These are phyloP conservation scores for Leptopilina syphax DNA, from an alignment of 2,888 invertebrate species.

Conservation along the genomic window DNA sequence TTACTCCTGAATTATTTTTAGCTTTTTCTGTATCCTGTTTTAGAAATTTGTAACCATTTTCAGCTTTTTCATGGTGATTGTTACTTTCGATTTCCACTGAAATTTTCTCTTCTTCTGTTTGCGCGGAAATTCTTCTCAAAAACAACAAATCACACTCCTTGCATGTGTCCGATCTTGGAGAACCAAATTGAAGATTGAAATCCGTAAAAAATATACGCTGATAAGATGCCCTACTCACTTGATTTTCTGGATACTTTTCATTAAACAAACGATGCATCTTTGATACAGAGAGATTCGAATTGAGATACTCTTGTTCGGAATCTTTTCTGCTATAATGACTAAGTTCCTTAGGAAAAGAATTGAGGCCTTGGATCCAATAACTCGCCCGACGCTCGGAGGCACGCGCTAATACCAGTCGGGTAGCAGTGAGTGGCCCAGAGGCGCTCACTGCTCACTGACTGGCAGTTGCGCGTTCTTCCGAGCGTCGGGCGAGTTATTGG, in stretches of 20 bases:
- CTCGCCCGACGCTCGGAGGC: too few relatives aligned
- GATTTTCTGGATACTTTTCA: background rate
- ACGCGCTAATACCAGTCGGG: too few relatives aligned
- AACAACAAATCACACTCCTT: background rate
- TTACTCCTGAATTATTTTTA: background rate
- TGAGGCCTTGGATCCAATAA: too few relatives aligned
- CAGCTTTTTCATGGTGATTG: background rate
- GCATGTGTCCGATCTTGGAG: too few relatives aligned
- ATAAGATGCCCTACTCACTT: background rate
- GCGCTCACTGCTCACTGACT: too few relatives aligned
- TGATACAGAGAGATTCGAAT: background rate
- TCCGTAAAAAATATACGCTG: background rate
- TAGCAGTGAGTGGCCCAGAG: too few relatives aligned
- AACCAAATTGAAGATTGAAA: background rate
- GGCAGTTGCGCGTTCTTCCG: too few relatives aligned
- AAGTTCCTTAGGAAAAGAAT: constrained; percentile 18
- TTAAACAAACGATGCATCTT: constrained; percentile 3
- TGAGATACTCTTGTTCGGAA: background rate
- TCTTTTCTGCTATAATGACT: constrained; percentile 14
- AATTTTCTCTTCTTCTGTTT: background rate
- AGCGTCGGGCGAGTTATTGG: too few relatives aligned
- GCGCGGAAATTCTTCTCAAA: background rate
- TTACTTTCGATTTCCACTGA: background rate
- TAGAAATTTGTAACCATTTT: background rate
- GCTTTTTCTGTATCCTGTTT: background rate